Percentiles rank a stretch among this genome's conserved stretches.
phyloP scores from a whole-genome alignment of 2,888 invertebrate genomes.

The Stictocephala bisonia region DNA sequence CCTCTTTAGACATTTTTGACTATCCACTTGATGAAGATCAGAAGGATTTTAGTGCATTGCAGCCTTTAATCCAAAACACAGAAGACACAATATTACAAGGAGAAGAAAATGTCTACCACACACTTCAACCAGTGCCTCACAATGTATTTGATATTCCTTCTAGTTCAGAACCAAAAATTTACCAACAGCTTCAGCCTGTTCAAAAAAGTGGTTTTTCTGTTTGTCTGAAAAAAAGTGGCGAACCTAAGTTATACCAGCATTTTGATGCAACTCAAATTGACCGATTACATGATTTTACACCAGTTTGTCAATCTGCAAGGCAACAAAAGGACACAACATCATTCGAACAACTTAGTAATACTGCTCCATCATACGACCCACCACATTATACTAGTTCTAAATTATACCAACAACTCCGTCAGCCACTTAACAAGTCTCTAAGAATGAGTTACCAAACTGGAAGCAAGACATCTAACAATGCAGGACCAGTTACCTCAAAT shows the following conservation, averaged over 20 bases:
- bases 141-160: background rate
- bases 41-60: too few species aligned
- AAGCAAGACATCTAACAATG: background rate
- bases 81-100: too few species aligned
- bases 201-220: background rate
- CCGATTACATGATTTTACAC: background rate
- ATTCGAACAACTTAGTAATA: background rate
- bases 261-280: too few species aligned
- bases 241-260: conserved; percentile 12
- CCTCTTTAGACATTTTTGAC: too few species aligned
- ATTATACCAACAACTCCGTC: conserved; percentile 23
- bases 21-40: too few species aligned
- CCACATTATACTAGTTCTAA: background rate
- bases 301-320: background rate
- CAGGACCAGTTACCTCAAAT: conserved; percentile 5
- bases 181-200: conserved; percentile 9
- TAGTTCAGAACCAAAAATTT: conserved; percentile 9
- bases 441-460: background rate
- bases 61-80: too few species aligned
- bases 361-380: background rate
- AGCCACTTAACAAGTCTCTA: background rate
- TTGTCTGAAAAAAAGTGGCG: too few species aligned
- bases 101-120: background rate
- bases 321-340: background rate
- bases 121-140: background rate